Evolutionary conservation across 2,113 vertebrate species (phyloP).

Genomic region (Furnarius figulus): DNA sequence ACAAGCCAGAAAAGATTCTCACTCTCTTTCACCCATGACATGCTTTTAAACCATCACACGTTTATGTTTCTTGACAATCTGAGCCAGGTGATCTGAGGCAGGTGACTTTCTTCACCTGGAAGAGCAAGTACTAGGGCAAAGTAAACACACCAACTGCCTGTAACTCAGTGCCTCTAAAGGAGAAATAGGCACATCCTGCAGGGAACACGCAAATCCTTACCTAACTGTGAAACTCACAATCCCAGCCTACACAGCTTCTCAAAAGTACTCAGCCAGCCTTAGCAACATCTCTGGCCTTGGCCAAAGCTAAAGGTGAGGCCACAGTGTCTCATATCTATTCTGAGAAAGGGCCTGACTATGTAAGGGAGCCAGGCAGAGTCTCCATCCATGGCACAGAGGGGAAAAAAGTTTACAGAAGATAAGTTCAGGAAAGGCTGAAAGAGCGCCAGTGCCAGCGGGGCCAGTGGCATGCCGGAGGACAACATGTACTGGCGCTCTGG

Average conservation of each 20-base stretch:
- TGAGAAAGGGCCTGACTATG: not conserved
- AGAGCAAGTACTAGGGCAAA: not conserved
- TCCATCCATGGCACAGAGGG: not conserved
- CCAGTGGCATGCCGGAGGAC: not conserved
- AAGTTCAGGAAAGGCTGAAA: not conserved
- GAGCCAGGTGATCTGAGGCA: not conserved
- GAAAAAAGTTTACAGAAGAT: not conserved
- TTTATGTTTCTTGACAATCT: not conserved
- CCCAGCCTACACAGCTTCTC: not conserved
- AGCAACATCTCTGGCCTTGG: not conserved
- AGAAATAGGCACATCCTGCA: not conserved
- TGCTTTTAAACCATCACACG: not conserved
- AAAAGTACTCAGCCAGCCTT: not conserved
- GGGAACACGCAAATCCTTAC: not conserved
- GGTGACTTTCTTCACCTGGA: not conserved
- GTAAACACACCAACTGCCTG: not conserved
- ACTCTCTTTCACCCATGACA: not conserved
- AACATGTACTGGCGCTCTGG: not conserved
- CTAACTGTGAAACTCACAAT: not conserved
- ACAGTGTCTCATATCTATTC: not conserved
- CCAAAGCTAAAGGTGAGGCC: conserved; percentile 13
- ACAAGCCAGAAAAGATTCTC: not conserved
- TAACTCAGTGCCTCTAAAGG: not conserved
- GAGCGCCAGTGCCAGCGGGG: not conserved
- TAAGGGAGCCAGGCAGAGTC: not conserved